Evolutionary conservation across 2,113 vertebrate genomes (phyloP).

Genomic region (Thinocorus orbignyianus): DNA sequence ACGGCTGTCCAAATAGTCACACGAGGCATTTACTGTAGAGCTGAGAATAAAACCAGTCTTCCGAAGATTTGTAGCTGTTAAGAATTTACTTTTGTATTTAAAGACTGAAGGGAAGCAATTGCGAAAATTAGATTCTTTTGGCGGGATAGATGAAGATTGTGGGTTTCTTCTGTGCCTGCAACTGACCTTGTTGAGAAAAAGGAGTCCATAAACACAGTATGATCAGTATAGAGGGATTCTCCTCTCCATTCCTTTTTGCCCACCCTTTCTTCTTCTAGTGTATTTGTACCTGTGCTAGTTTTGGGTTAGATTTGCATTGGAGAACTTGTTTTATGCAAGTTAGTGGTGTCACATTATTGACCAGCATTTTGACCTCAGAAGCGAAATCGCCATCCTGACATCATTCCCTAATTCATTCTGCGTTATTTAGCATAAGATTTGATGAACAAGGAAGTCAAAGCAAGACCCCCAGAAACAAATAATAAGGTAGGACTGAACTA

Average conservation of each 20-base stretch:
- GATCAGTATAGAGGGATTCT: neutral
- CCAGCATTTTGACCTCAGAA: neutral
- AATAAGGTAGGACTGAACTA: neutral
- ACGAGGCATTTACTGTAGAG: neutral
- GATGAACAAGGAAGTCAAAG: neutral
- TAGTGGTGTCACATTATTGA: neutral
- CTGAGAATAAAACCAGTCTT: neutral
- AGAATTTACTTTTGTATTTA: neutral
- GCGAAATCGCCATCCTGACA: neutral
- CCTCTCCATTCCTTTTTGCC: neutral
- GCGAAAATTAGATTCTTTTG: neutral
- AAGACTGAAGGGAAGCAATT: neutral
- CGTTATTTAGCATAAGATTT: neutral
- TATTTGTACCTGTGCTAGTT: neutral
- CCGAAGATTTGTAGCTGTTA: neutral
- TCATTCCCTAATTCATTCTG: neutral
- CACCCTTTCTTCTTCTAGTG: neutral
- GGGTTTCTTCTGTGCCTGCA: neutral
- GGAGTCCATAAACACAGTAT: neutral
- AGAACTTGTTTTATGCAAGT: neutral
- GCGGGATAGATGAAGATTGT: neutral
- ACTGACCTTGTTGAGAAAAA: neutral
- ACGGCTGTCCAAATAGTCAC: neutral
- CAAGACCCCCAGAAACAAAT: neutral
- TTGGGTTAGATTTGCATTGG: neutral